These are phyloP conservation scores for Calephelis perditalis DNA, from an alignment of 2,888 invertebrate species.

Conservation along the genomic window DNA sequence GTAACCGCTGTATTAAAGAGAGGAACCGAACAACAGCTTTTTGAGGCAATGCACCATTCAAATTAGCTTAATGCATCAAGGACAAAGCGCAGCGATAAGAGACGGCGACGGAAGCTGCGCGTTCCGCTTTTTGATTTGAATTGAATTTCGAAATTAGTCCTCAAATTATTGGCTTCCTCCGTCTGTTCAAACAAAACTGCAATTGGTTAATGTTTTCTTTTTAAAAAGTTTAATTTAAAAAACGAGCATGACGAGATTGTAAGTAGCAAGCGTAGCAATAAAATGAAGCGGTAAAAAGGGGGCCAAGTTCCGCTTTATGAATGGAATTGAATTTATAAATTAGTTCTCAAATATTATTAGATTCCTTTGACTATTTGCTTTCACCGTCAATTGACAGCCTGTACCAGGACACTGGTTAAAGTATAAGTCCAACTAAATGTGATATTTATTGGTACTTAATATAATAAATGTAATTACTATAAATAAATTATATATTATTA, in stretches of 20 bases:
- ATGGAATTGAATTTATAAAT: constrained; percentile 50
- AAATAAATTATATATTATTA: no score
- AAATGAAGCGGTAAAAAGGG: constrained; percentile 53
- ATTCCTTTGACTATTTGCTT: constrained; percentile 14
- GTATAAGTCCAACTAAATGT: no score
- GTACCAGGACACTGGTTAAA: no score
- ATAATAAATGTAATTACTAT: no score
- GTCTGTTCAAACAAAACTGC: constrained; percentile 14
- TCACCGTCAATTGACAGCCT: constrained; percentile 10
- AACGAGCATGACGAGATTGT: neutral
- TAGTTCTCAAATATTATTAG: constrained; percentile 29
- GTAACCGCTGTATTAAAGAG: constrained; percentile 58
- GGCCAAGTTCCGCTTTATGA: constrained; percentile 44
- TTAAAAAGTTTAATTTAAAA: neutral
- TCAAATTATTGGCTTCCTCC: constrained; percentile 26
- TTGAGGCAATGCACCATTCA: constrained; percentile 71
- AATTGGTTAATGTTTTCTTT: constrained; percentile 16
- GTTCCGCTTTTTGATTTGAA: constrained; percentile 45
- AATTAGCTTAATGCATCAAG: constrained; percentile 74
- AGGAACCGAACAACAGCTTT: constrained; percentile 72
- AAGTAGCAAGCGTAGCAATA: constrained; percentile 58
- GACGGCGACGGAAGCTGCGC: constrained; percentile 51
- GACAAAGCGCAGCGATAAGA: constrained; percentile 72
- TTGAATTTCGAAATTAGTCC: constrained; percentile 47
- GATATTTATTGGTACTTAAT: no score